Conservation (phyloP, 92 coral and sea anemone species). For the Pocillopora grandis region DNA sequence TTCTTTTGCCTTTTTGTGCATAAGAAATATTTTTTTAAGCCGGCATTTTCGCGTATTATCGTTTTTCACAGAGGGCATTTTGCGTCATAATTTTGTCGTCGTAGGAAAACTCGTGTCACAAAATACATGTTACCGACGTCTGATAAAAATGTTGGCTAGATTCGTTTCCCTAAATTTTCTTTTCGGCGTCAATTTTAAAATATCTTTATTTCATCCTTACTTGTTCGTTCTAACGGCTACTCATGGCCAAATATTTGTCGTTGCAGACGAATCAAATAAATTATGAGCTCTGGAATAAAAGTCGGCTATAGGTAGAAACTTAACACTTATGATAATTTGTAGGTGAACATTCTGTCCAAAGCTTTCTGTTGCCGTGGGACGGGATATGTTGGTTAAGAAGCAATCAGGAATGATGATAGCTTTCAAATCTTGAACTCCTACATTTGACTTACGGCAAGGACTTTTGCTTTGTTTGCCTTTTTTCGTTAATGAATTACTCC, state of each 20-base stretch:
- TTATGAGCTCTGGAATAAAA: not conserved
- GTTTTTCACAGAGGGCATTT: no score
- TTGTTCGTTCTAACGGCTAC: no score
- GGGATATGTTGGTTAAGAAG: not conserved
- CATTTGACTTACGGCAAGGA: not conserved
- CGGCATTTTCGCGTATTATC: not conserved
- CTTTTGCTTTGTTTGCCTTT: not conserved
- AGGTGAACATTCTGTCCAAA: not conserved
- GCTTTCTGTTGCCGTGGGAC: not conserved
- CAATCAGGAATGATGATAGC: not conserved
- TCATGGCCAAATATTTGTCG: not conserved
- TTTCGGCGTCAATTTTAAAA: no score
- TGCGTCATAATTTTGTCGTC: not conserved
- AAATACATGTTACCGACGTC: no score
- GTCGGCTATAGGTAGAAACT: not conserved
- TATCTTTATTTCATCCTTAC: no score
- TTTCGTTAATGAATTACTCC: not conserved
- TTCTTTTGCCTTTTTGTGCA: not conserved
- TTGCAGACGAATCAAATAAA: not conserved
- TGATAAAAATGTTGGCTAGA: no score
- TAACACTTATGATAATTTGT: not conserved
- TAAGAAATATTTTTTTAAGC: no score
- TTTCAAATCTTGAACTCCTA: not conserved
- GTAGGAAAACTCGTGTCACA: no score
- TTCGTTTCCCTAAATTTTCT: no score